Evolutionary conservation across 2,888 invertebrate species (phyloP).

Genomic region (Eilema sororculum): DNA sequence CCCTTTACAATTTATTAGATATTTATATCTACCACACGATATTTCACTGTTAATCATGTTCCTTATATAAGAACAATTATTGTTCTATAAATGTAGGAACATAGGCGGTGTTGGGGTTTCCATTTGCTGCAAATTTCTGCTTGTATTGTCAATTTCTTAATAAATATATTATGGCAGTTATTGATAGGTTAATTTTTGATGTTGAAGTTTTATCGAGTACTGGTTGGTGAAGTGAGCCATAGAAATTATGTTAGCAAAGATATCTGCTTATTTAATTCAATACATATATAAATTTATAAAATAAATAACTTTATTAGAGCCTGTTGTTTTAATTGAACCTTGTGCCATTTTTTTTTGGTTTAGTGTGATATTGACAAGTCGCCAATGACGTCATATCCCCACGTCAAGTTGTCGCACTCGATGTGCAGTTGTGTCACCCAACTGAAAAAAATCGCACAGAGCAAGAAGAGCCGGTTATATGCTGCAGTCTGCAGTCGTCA

Average conservation of each 20-base stretch:
- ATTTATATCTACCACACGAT: too few species aligned
- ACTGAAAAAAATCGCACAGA: too few species aligned
- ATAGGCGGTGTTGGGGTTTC: background rate
- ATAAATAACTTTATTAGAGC: constrained; percentile 53
- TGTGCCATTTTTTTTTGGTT: too few species aligned
- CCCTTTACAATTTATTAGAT: background rate
- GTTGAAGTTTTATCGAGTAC: constrained; percentile 31
- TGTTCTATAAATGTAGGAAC: too few species aligned
- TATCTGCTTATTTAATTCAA: constrained; percentile 66
- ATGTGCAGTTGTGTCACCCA: too few species aligned
- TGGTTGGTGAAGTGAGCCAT: constrained; percentile 45
- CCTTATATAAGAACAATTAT: too few species aligned
- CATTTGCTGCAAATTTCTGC: background rate
- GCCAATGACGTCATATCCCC: too few species aligned
- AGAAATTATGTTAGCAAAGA: constrained; percentile 49
- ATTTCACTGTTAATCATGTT: too few species aligned
- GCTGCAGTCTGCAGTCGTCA: too few species aligned
- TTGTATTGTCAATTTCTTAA: background rate
- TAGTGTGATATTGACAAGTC: too few species aligned
- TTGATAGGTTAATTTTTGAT: constrained; percentile 26
- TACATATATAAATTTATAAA: constrained; percentile 67
- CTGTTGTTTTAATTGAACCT: constrained; percentile 14
- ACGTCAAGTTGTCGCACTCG: too few species aligned
- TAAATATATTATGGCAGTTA: constrained; percentile 1
- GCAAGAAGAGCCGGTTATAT: too few species aligned